Conservation (phyloP, 1,140 invertebrate species). For the Forficula auricularia region DNA sequence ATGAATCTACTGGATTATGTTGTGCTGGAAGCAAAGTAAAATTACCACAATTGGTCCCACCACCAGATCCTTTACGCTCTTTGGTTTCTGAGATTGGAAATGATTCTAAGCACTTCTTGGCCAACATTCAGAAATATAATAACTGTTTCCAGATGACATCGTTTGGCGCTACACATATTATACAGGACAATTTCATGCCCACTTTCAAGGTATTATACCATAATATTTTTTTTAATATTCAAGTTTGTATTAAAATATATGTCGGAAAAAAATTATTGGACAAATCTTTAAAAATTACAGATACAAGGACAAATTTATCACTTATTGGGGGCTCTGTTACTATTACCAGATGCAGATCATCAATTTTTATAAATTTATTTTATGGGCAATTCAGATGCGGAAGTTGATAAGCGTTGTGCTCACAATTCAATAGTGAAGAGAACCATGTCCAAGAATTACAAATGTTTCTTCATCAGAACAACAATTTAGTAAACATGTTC, state of each 20-base stretch:
- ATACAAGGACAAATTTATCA: constrained; percentile 16
- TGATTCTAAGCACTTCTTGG: constrained; percentile 21
- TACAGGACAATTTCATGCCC: constrained; percentile 20
- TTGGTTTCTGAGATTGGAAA: constrained; percentile 17
- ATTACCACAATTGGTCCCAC: constrained; percentile 18
- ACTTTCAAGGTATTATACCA: constrained; percentile 20
- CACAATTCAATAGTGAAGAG: constrained; percentile 17
- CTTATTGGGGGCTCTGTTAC: constrained; percentile 21
- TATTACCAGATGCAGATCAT: constrained; percentile 13
- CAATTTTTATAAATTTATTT: constrained; percentile 25
- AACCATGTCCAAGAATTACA: constrained; percentile 21
- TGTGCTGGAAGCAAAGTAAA: constrained; percentile 22
- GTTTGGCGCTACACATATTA: constrained; percentile 21
- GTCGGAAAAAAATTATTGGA: too few relatives aligned
- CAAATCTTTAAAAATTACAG: too few relatives aligned
- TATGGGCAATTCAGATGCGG: constrained; percentile 22
- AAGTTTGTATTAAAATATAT: background rate
- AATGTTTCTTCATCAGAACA: constrained; percentile 23
- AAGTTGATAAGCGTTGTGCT: constrained; percentile 24
- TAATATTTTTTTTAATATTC: background rate
- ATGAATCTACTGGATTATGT: constrained; percentile 24
- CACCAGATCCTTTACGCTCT: constrained; percentile 19
- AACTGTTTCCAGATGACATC: constrained; percentile 21
- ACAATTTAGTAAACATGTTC: constrained; percentile 23
- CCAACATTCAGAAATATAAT: constrained; percentile 19